Evolutionary conservation across 2,888 invertebrate species (phyloP).

Genomic region (Germaria angustata): DNA sequence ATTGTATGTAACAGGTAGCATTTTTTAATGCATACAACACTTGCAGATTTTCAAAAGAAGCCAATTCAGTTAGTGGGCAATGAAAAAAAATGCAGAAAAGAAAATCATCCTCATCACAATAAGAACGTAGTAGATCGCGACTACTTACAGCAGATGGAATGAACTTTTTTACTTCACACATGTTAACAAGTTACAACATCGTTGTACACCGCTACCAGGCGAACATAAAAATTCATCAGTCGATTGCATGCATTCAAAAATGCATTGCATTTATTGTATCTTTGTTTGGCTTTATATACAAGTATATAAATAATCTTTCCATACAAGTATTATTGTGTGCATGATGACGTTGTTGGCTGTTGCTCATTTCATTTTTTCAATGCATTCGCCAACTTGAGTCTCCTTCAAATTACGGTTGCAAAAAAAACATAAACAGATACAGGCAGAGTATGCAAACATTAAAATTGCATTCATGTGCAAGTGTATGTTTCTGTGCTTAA

Average conservation of each 20-base stretch:
- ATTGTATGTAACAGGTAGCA: too few relatives aligned
- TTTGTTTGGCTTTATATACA: neutral
- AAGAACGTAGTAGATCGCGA: too few relatives aligned
- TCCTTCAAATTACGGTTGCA: slow-evolving; percentile 5
- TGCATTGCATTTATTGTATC: slow-evolving; percentile 16
- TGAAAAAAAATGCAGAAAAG: too few relatives aligned
- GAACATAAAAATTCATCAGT: slow-evolving; percentile 68
- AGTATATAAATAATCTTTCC: too few relatives aligned
- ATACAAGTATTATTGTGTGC: neutral
- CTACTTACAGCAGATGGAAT: too few relatives aligned
- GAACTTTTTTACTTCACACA: slow-evolving; percentile 42
- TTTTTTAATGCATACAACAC: too few relatives aligned
- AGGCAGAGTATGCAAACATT: neutral
- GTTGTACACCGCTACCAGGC: slow-evolving; percentile 72
- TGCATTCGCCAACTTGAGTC: slow-evolving; percentile 6
- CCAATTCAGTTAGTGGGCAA: too few relatives aligned
- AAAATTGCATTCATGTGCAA: too few relatives aligned
- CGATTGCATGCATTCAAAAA: slow-evolving; percentile 26
- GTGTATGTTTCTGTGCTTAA: too few relatives aligned
- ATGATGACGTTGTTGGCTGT: neutral
- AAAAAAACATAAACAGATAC: neutral
- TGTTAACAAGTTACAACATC: slow-evolving; percentile 74
- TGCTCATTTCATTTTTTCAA: neutral
- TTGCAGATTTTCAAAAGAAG: too few relatives aligned
- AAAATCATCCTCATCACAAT: too few relatives aligned